Evolutionary conservation across 2,797 vertebrate genomes (phyloP).

Genomic region (Sciurus vulgaris): DNA sequence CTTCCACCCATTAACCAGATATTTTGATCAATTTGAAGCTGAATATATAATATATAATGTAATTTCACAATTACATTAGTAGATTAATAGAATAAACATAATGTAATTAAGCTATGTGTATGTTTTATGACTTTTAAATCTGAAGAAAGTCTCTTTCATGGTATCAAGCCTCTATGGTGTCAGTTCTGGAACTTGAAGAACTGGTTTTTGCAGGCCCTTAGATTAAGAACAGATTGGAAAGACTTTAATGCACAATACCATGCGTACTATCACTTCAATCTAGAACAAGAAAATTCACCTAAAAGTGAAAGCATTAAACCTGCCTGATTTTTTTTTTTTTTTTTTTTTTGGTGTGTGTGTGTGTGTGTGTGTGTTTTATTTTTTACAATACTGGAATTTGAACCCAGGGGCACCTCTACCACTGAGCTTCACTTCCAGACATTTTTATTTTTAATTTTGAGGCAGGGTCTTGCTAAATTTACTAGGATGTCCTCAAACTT

Average conservation of each 20-base stretch:
- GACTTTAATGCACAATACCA: neutral
- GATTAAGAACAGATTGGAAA: neutral
- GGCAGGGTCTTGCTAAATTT: no score
- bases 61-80: neutral
- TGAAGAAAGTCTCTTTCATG: neutral
- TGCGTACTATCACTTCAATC: neutral
- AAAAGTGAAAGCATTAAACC: conserved; percentile 9
- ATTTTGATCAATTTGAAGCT: neutral
- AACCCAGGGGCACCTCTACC: no score
- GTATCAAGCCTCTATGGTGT: neutral
- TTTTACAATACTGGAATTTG: no score
- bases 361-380: neutral
- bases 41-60: neutral
- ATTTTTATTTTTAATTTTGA: no score
- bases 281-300: neutral
- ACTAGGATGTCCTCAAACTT: no score
- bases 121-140: conserved; percentile 28
- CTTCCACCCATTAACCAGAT: neutral
- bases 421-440: no score
- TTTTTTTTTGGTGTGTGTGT: no score
- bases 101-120: neutral
- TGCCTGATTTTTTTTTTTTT: neutral
- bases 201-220: neutral
- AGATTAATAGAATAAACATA: no score
- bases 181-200: neutral